Evolutionary conservation across 2,888 invertebrate species (phyloP).

Genomic region (Loripinus fragilis): DNA sequence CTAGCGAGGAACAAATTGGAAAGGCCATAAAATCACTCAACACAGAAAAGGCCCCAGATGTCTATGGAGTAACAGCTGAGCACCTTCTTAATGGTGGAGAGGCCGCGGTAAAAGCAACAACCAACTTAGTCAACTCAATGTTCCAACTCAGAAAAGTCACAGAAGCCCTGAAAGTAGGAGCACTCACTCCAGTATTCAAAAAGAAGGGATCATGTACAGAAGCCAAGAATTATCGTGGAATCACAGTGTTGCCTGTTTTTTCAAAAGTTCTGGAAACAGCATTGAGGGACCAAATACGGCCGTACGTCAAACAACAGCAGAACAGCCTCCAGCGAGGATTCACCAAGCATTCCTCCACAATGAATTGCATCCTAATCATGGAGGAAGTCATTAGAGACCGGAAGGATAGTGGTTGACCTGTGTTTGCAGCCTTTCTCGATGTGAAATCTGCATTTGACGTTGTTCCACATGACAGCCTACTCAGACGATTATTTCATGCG

Average conservation of each 20-base stretch:
- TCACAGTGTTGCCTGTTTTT: background rate
- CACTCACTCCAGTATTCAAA: background rate
- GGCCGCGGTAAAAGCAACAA: background rate
- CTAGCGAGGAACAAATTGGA: background rate
- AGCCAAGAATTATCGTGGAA: background rate
- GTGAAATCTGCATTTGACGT: no score
- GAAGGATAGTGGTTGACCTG: no score
- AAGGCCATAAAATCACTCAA: background rate
- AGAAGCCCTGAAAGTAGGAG: background rate
- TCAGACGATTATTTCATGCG: slow-evolving; percentile 13
- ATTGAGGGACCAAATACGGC: background rate
- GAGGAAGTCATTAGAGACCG: no score
- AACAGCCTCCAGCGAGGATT: background rate
- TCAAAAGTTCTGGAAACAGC: background rate
- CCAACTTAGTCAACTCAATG: background rate
- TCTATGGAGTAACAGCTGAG: background rate
- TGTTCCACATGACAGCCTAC: background rate
- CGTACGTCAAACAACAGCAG: background rate
- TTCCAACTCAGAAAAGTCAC: background rate
- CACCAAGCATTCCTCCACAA: background rate
- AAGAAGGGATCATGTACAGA: background rate
- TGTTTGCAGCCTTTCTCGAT: no score
- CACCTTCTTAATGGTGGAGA: background rate
- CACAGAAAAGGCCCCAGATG: background rate
- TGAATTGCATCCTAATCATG: no score